Evolutionary conservation across 1,140 invertebrate species (phyloP), one percentile per base, ranked within the genome.

Genomic region (Ceratina australensis): DNA sequence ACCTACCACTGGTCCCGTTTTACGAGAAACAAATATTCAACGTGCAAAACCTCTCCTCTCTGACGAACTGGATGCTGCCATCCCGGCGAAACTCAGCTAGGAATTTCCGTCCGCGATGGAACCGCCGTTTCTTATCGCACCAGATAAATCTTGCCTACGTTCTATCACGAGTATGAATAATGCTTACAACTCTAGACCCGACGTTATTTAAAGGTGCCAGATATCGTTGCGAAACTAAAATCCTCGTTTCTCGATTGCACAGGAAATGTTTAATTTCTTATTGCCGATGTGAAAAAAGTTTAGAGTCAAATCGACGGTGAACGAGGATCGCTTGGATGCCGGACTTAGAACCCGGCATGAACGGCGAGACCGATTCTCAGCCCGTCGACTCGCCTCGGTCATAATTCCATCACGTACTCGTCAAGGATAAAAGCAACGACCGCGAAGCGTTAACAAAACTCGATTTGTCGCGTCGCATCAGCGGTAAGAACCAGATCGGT

Each of bases 21-120:
- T 75, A 80, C 65, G 76, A 56, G 69, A 72, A 68, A 86, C 81
- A 85, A 86, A 83, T 86, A 82, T 87, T 60, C 71, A 54, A 79
- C 80, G 69, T 54, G 60, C 68, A 52, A 69, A 49, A 72, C 50
- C 50, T 24, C 1, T 42, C 28, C 22, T 13, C 22, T 13, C 47
- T 54, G 42, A 18, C 24, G 18, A 24, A 28, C 54, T 60, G 24
- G 33, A 54, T 10, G 33, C 33, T 60, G 50, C 50, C 33, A 52
- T 20, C 16, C 15, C 24, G 15, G 54, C 42, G 56, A 68, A 60
- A 76, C 49, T n/a, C 22, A 50, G 15, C 4, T 13, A 33, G n/a
- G 42, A 59, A 68, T 49, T 33, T 72, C 60, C 26, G 47, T 26
- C 15, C 52, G 18, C 47, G 16, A 15, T 13, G 22, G 20, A 3